Evolutionary conservation across 2,888 invertebrate species (phyloP).

Genomic region (Cosmopolites sordidus): DNA sequence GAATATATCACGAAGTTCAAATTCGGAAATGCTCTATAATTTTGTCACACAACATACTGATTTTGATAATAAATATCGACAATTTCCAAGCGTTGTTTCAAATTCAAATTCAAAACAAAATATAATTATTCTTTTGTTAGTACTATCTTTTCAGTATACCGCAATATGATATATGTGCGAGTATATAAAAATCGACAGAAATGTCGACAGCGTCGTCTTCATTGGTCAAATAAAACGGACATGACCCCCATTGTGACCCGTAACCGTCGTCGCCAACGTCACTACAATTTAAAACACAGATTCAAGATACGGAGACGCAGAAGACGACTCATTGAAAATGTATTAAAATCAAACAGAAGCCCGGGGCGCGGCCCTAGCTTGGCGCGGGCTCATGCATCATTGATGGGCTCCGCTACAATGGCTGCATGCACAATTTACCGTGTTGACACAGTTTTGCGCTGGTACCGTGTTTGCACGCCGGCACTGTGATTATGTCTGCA

Average conservation of each 20-base stretch:
- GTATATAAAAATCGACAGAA: too few species aligned
- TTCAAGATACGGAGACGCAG: slow-evolving; percentile 32
- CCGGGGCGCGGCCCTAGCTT: slow-evolving; percentile 35
- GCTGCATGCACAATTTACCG: slow-evolving; percentile 50
- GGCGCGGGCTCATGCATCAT: slow-evolving; percentile 44
- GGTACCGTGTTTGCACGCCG: slow-evolving; percentile 35
- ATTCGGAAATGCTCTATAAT: too few species aligned
- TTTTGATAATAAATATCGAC: too few species aligned
- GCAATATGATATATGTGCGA: too few species aligned
- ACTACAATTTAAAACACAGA: slow-evolving; percentile 33
- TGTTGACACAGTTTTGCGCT: slow-evolving; percentile 50
- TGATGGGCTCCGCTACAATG: slow-evolving; percentile 47
- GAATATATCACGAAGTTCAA: too few species aligned
- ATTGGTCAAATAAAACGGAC: neutral
- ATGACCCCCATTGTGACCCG: neutral
- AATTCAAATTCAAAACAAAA: too few species aligned
- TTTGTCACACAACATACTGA: too few species aligned
- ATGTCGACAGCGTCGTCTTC: too few species aligned
- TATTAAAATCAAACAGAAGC: slow-evolving; percentile 48
- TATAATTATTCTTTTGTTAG: too few species aligned
- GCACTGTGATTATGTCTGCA: slow-evolving; percentile 37
- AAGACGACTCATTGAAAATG: slow-evolving; percentile 46
- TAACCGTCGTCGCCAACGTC: slow-evolving; percentile 2
- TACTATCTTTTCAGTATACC: too few species aligned
- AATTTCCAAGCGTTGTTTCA: too few species aligned